Evolutionary conservation across 1,140 invertebrate species (phyloP).

Genomic region (Scaptomyza hsui): DNA sequence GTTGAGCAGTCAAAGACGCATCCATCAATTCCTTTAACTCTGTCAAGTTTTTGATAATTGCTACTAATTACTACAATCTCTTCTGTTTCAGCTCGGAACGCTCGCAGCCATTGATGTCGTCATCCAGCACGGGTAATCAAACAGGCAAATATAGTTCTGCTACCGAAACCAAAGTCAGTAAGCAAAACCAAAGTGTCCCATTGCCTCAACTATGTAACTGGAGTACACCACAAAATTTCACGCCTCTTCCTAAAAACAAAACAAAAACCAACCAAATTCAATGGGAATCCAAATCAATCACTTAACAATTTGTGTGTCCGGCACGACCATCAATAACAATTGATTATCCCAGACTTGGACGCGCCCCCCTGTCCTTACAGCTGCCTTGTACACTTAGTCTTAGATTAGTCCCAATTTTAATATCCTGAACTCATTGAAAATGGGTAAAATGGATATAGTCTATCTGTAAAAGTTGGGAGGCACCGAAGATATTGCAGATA

Average conservation of each 20-base stretch:
- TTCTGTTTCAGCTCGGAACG: conserved; percentile 72
- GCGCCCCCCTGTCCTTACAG: background rate
- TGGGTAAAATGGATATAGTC: no score
- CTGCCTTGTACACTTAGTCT: background rate
- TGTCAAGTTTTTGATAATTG: background rate
- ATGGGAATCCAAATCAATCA: background rate
- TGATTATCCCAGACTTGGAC: conserved; percentile 7
- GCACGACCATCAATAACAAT: conserved; percentile 8
- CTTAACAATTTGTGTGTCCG: conserved; percentile 3
- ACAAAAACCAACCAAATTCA: conserved; percentile 2
- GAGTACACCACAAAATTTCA: conserved; percentile 77
- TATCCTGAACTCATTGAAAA: no score
- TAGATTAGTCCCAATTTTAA: no score
- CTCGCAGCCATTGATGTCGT: conserved; percentile 67
- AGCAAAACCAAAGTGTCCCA: conserved; percentile 88
- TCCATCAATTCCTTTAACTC: background rate
- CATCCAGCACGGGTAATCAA: conserved; percentile 83
- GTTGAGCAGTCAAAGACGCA: conserved; percentile 49
- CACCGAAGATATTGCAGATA: no score
- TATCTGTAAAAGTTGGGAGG: no score
- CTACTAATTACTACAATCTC: background rate
- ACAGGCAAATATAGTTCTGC: conserved; percentile 84
- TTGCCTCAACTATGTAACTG: conserved; percentile 67
- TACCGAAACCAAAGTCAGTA: conserved; percentile 96
- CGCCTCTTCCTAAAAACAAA: conserved; percentile 47